Percentiles rank a stretch among this genome's conserved stretches.
phyloP scores from a whole-genome alignment of 2,113 vertebrate genomes.

The Emberiza fucata region DNA sequence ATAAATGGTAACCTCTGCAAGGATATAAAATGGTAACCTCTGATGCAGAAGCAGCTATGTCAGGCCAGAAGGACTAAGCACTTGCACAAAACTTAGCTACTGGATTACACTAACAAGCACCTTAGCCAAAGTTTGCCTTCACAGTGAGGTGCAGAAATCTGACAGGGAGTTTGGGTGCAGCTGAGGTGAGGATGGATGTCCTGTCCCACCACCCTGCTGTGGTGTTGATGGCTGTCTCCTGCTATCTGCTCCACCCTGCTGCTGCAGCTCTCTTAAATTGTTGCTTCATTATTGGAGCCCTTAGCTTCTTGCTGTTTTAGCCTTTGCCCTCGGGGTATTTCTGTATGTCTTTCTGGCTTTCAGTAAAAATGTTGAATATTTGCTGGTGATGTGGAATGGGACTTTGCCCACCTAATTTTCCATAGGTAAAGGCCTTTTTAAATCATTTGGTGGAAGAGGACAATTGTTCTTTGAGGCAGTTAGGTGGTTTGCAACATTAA shows the following conservation, averaged over 20 bases:
- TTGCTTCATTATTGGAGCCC: background rate
- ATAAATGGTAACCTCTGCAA: too few relatives aligned
- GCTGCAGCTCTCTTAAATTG: background rate
- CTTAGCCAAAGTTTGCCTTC: background rate
- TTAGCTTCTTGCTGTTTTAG: background rate
- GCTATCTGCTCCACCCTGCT: background rate
- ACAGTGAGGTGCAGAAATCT: rapidly evolving
- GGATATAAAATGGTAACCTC: background rate
- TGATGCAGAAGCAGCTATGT: background rate
- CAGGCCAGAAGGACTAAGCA: background rate
- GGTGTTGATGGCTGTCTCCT: background rate
- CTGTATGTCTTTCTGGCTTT: background rate
- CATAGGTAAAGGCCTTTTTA: background rate
- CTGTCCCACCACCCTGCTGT: background rate
- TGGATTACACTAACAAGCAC: background rate
- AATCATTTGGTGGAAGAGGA: background rate
- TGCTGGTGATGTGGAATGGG: background rate
- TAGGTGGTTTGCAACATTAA: background rate
- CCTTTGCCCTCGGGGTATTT: background rate
- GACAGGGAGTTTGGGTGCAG: background rate
- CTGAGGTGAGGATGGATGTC: background rate
- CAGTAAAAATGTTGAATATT: background rate
- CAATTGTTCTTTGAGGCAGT: background rate
- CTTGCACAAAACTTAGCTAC: background rate
- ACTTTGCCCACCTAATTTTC: background rate